phyloP scores from a whole-genome alignment of 2,113 vertebrate genomes.

The Prunella himalayana region DNA sequence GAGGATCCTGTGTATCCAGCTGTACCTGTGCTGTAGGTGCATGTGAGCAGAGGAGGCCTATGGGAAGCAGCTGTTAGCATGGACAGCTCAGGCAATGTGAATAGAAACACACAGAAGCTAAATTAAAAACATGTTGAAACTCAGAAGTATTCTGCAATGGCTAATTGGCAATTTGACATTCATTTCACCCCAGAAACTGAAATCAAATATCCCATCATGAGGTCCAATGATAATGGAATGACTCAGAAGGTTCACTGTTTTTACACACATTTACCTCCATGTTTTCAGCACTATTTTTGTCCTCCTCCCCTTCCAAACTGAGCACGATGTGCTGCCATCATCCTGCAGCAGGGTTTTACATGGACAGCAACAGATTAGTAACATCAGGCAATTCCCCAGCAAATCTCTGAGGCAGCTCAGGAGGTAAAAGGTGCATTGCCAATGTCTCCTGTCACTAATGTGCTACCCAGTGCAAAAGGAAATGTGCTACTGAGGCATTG shows the following conservation, averaged over 20 bases:
- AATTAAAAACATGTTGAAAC: background rate
- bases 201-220: background rate
- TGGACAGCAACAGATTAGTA: background rate
- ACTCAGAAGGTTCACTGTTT: background rate
- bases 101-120: background rate
- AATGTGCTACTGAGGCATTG: background rate
- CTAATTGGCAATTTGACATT: background rate
- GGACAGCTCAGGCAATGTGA: background rate
- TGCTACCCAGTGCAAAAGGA: background rate
- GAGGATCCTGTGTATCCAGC: background rate
- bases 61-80: background rate
- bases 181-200: background rate
- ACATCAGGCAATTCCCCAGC: background rate
- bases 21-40: background rate
- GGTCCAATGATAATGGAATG: background rate
- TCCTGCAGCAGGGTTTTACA: background rate
- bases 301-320: background rate
- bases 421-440: background rate
- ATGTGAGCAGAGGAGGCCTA: background rate
- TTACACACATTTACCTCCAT: background rate
- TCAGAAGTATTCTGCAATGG: background rate
- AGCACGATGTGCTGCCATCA: background rate
- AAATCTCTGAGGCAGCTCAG: background rate
- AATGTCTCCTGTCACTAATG: background rate
- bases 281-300: background rate